Evolutionary conservation across 1,140 invertebrate species (phyloP).

Genomic region (Magallana gigas): DNA sequence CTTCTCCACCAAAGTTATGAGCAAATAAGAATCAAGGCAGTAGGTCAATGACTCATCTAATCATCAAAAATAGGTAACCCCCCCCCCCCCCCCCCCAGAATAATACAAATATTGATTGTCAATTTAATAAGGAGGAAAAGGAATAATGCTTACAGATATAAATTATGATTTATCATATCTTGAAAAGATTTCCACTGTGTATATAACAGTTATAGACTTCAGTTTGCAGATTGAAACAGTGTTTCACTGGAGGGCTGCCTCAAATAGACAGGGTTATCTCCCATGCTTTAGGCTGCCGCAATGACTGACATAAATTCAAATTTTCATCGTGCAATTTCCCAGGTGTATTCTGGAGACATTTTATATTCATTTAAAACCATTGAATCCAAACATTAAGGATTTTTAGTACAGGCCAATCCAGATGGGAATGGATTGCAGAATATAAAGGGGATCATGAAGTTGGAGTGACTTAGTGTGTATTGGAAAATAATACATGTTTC

Average conservation of each 20-base stretch:
- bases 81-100: not conserved
- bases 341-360: not conserved
- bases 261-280: not conserved
- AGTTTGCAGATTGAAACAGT: too few relatives aligned
- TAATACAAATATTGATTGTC: too few relatives aligned
- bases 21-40: not conserved
- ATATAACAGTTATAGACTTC: too few relatives aligned
- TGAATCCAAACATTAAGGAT: not conserved
- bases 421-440: not conserved
- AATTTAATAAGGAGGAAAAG: too few relatives aligned
- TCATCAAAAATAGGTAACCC: not conserved
- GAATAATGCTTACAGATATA: too few relatives aligned
- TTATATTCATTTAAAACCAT: not conserved
- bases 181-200: too few relatives aligned
- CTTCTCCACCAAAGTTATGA: not conserved
- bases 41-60: not conserved
- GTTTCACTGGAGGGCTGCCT: not conserved
- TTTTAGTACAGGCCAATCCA: not conserved
- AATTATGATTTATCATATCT: too few relatives aligned
- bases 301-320: not conserved
- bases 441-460: not conserved
- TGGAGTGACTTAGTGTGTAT: not conserved
- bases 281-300: not conserved
- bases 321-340: not conserved
- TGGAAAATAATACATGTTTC: conserved; percentile 1